Conservation (phyloP, 2,113 vertebrate genomes). For the Takifugu flavidus region DNA sequence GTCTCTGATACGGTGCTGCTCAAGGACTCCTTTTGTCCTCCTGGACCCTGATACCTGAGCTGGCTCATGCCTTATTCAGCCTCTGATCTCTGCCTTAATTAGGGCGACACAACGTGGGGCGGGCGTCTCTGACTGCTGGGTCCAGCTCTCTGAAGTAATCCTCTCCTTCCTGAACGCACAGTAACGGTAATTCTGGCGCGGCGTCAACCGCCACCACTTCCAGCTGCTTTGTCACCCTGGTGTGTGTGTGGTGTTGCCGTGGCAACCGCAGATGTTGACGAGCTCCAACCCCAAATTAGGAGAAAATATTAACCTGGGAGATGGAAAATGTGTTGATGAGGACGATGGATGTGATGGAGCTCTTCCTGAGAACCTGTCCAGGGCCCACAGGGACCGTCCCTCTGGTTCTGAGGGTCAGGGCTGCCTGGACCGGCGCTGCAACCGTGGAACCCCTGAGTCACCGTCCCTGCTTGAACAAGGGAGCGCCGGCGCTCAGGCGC, state of each 20-base stretch:
- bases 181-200: too few relatives aligned
- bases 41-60: conserved; percentile 58
- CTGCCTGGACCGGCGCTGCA: conserved; percentile 34
- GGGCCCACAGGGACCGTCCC: conserved; percentile 38
- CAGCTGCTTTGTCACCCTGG: conserved; percentile 1
- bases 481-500: background rate
- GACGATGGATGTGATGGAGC: too few relatives aligned
- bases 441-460: conserved; percentile 35
- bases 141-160: too few relatives aligned
- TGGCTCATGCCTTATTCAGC: conserved; percentile 70
- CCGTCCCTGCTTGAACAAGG: conserved; percentile 29
- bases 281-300: too few relatives aligned
- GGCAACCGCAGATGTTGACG: conserved; percentile 33
- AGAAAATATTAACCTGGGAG: background rate
- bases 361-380: too few relatives aligned
- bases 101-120: conserved; percentile 36
- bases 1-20: conserved; percentile 25
- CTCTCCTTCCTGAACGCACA: too few relatives aligned
- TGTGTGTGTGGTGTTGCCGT: conserved; percentile 24
- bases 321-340: too few relatives aligned
- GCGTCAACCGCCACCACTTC: too few relatives aligned
- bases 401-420: conserved; percentile 21
- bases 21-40: conserved; percentile 59
- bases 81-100: conserved; percentile 68
- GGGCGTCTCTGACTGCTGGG: too few relatives aligned